Conservation (phyloP, 2,797 vertebrate species). For the Sebastes itinus region DNA sequence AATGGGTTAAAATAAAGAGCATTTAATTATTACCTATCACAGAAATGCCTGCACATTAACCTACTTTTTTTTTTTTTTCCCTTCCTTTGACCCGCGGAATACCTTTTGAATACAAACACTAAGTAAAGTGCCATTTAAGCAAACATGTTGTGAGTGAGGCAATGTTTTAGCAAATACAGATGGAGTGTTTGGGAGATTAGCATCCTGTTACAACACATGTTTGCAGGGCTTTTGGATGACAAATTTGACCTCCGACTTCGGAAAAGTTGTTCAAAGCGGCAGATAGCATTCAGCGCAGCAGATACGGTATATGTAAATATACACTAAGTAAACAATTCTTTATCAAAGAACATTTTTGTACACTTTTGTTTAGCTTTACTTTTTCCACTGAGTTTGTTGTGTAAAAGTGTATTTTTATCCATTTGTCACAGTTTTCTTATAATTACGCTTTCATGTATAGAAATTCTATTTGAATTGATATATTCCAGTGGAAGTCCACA, state of each 20-base stretch:
- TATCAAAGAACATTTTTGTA: conserved; percentile 24
- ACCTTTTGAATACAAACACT: conserved; percentile 36
- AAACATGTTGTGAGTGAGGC: conserved; percentile 60
- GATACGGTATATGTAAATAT: conserved; percentile 53
- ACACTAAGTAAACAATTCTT: conserved; percentile 40
- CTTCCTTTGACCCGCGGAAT: conserved; percentile 29
- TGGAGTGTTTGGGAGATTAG: conserved; percentile 74
- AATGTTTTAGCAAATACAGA: conserved; percentile 74
- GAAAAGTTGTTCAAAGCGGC: conserved; percentile 62
- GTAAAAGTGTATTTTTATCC: not conserved
- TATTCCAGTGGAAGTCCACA: not conserved
- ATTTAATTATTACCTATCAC: not conserved
- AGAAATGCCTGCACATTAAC: conserved; percentile 14
- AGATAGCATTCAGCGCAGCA: conserved; percentile 52
- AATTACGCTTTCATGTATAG: not conserved
- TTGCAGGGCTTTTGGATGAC: conserved; percentile 61
- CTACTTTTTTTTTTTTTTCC: not conserved
- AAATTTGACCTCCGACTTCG: conserved; percentile 66
- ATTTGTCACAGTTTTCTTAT: not conserved
- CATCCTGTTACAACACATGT: conserved; percentile 74
- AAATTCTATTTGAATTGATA: not conserved
- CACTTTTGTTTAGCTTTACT: not conserved
- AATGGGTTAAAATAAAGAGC: not conserved
- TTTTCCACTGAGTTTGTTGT: not conserved
- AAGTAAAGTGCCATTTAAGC: conserved; percentile 53